phyloP scores from a whole-genome alignment of 2,113 vertebrate genomes.

The Tragelaphus strepsiceros region DNA sequence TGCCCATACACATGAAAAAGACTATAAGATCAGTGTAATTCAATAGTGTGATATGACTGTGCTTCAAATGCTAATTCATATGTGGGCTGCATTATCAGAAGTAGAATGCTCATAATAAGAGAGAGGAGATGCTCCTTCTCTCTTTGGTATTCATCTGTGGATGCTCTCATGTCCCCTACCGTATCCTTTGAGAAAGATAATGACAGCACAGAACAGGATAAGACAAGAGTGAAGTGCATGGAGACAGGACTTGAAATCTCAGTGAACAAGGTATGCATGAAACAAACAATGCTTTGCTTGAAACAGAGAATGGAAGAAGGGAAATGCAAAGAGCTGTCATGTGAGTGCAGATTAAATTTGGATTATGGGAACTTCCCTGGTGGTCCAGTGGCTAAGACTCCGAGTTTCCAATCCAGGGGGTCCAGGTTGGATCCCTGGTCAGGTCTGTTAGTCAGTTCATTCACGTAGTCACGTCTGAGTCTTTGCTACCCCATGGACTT shows the following conservation, averaged over 20 bases:
- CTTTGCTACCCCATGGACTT: background rate
- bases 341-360: background rate
- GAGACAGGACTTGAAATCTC: background rate
- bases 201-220: background rate
- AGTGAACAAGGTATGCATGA: background rate
- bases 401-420: background rate
- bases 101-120: background rate
- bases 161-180: too few relatives aligned
- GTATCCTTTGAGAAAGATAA: background rate
- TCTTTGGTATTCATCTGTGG: background rate
- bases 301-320: background rate
- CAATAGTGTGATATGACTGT: background rate
- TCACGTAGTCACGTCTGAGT: background rate
- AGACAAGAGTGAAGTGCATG: background rate
- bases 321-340: background rate
- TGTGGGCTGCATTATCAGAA: background rate
- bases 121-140: background rate
- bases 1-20: background rate
- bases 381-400: background rate
- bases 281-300: background rate
- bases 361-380: background rate
- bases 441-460: background rate
- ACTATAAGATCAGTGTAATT: background rate
- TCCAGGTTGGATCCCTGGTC: background rate
- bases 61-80: background rate